Base-by-base conservation (phyloP, 2,888 invertebrate genomes). In the Drosophila tripunctata region DNA sequence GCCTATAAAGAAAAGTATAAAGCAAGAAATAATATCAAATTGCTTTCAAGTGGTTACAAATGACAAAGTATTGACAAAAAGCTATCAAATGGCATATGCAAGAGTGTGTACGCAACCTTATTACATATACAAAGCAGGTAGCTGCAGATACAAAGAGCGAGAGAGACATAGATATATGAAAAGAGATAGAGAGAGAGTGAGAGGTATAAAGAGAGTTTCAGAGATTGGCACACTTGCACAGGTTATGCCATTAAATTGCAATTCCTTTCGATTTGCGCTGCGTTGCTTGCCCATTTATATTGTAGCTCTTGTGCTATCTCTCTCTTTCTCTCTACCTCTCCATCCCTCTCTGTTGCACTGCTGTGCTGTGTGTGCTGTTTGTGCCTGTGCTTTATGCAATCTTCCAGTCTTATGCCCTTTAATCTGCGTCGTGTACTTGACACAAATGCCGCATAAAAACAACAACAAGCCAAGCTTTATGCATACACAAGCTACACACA, bases 371-470 rank as follows among this genome's bases (percentile, higher is more conserved):
- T 45, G 17, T 21, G 24, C 10, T 47, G 45, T 51, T 33, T 48
- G 54, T 62, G 44, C 40, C 48, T 63, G 44, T 51, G 47, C 51
- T 56, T 38, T 69, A 62, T 75, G 77, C 84, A 78, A 80, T 85
- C 77, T 86, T 83, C 65, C 66, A 80, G 83, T 51, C 67, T 66
- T 83, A 77, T 78, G 73, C 78, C 75, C 86, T 83, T 82, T 82
- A 82, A 82, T 82, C 86, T 86, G 75, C 73, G 64, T 73, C 84
- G 73, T 86, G 82, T 86, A 82, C 82, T 82, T 82, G 82, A 82
- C 83, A 83, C 78, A 82, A 82, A 86, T 82, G 79, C 75, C 66
- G 66, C 69, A 75, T 67, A 67, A 77, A 81, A 76, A 79, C 66
- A 83, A 68, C 56, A 81, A 70, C 58, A 58, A 57, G 15, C 40